Percentiles rank a stretch among this genome's conserved stretches.
Evolutionary conservation across 2,113 vertebrate species (phyloP).

Genomic region (Sturnira hondurensis): DNA sequence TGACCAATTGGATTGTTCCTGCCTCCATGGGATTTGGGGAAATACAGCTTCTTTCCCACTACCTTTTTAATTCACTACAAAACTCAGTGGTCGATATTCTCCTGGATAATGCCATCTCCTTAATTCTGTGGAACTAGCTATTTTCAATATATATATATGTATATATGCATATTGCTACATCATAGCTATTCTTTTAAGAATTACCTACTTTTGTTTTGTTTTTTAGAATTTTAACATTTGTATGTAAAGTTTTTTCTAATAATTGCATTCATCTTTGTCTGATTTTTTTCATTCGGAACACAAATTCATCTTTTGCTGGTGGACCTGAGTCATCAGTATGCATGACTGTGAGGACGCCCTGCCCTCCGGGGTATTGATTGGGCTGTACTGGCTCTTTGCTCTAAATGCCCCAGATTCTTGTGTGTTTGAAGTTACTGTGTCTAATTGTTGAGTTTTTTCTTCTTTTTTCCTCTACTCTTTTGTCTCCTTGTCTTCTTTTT

Average conservation of each 20-base stretch:
- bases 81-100: background rate
- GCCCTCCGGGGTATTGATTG: background rate
- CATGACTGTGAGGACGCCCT: too few relatives aligned
- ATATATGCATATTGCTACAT: background rate
- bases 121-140: background rate
- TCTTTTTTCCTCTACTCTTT: background rate
- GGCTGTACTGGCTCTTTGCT: background rate
- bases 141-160: background rate
- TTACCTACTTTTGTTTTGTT: background rate
- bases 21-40: background rate
- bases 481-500: background rate
- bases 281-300: background rate
- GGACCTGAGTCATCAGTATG: background rate
- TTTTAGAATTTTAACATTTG: background rate
- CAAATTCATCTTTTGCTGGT: background rate
- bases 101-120: background rate
- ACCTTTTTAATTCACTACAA: background rate
- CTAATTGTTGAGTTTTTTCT: background rate
- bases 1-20: background rate
- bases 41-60: background rate
- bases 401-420: background rate
- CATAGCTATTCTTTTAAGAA: constrained; percentile 30
- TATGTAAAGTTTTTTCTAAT: background rate
- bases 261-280: background rate
- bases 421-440: background rate